A percentile compares a stretch with the other conserved stretches of the same genome.
Evolutionary conservation across 2,797 vertebrate species (phyloP).

Genomic region (Catostomus latipinnis): DNA sequence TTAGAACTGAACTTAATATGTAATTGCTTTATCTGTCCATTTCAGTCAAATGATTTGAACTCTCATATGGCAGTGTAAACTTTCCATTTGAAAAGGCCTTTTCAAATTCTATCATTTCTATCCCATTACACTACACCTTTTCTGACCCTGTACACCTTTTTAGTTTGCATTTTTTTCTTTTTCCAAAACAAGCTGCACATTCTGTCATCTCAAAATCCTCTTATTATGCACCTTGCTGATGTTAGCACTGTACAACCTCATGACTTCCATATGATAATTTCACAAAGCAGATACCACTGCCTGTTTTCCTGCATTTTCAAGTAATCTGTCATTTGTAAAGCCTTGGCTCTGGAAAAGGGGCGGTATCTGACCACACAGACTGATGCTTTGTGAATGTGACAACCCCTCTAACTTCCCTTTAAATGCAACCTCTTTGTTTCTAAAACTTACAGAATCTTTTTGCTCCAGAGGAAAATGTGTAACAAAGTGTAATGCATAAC

Average conservation of each 20-base stretch:
- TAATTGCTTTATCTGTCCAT: background rate
- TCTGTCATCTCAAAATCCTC: conserved; percentile 5
- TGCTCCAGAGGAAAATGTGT: conserved; percentile 57
- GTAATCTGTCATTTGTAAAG: background rate
- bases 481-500: conserved; percentile 27
- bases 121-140: background rate
- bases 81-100: conserved; percentile 39
- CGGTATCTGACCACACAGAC: conserved; percentile 51
- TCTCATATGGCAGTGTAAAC: conserved; percentile 29
- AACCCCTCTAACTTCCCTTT: conserved; percentile 60
- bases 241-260: conserved; percentile 28
- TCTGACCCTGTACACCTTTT: conserved; percentile 12
- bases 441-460: conserved; percentile 44
- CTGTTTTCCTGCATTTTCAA: conserved; percentile 29
- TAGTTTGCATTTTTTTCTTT: conserved; percentile 13
- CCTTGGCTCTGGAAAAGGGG: conserved; percentile 14
- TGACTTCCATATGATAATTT: conserved; percentile 58
- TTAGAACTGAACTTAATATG: background rate
- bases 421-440: conserved; percentile 45
- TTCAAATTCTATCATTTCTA: conserved; percentile 3
- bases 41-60: conserved; percentile 20
- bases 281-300: conserved; percentile 66
- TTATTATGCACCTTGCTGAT: conserved; percentile 59
- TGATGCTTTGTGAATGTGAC: conserved; percentile 75
- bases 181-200: background rate